These are phyloP conservation scores for Clupea harengus DNA, from an alignment of 2,113 vertebrate species.

Conservation along the genomic window DNA sequence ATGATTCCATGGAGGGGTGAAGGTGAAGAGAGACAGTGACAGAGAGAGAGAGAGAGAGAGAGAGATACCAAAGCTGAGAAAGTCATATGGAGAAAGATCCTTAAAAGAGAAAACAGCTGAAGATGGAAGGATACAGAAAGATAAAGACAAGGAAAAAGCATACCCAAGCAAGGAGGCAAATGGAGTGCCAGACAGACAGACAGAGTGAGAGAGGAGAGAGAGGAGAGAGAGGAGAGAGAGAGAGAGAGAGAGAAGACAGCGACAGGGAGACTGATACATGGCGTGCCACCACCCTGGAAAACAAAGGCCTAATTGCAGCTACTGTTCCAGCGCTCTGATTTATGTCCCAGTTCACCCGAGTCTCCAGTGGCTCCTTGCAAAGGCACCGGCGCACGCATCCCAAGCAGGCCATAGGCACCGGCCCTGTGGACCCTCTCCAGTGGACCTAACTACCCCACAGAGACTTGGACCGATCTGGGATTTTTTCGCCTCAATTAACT, in stretches of 20 bases:
- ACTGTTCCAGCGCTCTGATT: not conserved
- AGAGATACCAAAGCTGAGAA: not conserved
- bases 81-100: no score
- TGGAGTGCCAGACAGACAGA: conserved; percentile 4
- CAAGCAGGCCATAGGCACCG: conserved; percentile 21
- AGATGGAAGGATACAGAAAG: no score
- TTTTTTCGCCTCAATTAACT: conserved; percentile 3
- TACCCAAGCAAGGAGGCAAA: no score
- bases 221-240: conserved; percentile 10
- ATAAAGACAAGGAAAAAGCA: no score
- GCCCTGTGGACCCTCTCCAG: conserved; percentile 14
- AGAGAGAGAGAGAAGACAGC: not conserved
- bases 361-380: conserved; percentile 34
- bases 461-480: not conserved
- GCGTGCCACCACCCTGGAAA: conserved; percentile 21
- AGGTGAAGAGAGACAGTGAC: no score
- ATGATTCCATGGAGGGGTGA: no score
- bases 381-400: conserved; percentile 22
- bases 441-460: not conserved
- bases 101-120: no score
- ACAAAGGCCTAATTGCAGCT: not conserved
- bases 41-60: no score
- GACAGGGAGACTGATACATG: not conserved
- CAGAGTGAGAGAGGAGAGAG: conserved; percentile 29
- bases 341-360: conserved; percentile 34